Percentiles rank a stretch among this genome's conserved stretches.
Conservation (phyloP, 1,140 invertebrate genomes). For the Hydropsyche tenuis region DNA sequence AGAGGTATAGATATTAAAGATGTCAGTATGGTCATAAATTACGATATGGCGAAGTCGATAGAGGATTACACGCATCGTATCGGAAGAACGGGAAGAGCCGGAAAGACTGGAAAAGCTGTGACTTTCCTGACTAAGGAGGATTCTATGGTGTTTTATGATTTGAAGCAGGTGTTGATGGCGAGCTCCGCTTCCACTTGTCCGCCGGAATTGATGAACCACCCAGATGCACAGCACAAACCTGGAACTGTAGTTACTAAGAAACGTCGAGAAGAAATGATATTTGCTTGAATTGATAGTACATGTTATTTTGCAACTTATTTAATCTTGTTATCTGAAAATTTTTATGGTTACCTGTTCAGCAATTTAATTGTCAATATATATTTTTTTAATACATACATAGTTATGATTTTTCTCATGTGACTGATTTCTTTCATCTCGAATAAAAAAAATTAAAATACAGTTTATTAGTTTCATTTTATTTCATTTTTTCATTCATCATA, state of each 20-base stretch:
- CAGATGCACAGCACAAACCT: constrained; percentile 97
- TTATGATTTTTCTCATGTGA: too few species aligned
- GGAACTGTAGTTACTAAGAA: constrained; percentile 95
- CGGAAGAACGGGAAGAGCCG: constrained; percentile 97
- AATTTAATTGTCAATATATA: too few species aligned
- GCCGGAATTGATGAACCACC: constrained; percentile 96
- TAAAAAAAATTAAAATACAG: too few species aligned
- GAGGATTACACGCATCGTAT: constrained; percentile 99
- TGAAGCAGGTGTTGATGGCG: constrained; percentile 89
- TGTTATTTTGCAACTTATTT: too few species aligned
- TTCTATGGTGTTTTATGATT: constrained; percentile 93
- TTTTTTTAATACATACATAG: too few species aligned
- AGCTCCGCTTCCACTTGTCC: constrained; percentile 96
- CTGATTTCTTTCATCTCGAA: too few species aligned
- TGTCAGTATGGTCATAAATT: constrained; percentile 98
- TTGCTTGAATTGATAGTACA: constrained; percentile 68
- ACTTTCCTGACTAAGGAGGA: constrained; percentile 98
- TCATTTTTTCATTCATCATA: too few species aligned
- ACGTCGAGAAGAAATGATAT: constrained; percentile 93
- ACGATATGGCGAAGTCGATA: constrained; percentile 99
- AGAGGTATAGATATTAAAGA: constrained; percentile 99
- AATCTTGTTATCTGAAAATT: too few species aligned
- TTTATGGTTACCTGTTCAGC: too few species aligned
- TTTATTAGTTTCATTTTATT: too few species aligned
- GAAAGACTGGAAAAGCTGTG: constrained; percentile 95